phyloP scores from a whole-genome alignment of 2,888 invertebrate species.

The Taphrorychus bicolor region DNA sequence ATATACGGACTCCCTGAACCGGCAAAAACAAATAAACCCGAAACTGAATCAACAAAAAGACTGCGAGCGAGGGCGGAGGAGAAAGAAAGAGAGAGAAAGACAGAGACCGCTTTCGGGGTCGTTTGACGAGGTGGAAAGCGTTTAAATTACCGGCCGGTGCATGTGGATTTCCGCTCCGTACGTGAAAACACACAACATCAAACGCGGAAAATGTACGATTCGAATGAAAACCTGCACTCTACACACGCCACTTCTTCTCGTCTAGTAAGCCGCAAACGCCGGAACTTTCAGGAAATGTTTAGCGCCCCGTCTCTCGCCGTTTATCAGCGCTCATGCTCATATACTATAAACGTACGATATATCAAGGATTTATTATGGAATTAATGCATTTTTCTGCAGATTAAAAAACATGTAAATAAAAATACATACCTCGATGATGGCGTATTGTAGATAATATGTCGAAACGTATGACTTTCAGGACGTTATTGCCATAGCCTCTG shows the following conservation, averaged over 20 bases:
- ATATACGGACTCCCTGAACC: not conserved
- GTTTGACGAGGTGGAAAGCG: conserved; percentile 6
- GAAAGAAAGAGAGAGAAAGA: not conserved
- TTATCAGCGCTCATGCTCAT: not conserved
- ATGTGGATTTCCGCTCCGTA: not conserved
- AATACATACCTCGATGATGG: too few species aligned
- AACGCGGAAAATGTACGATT: conserved; percentile 24
- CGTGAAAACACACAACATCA: not conserved
- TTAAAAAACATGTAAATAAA: too few species aligned
- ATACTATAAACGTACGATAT: too few species aligned
- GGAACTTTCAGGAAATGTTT: not conserved
- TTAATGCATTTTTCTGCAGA: too few species aligned
- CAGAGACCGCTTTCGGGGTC: not conserved
- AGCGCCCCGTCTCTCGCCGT: not conserved
- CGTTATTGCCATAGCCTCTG: too few species aligned
- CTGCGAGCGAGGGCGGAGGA: not conserved
- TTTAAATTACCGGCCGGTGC: conserved; percentile 5
- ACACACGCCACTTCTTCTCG: not conserved
- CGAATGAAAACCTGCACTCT: conserved; percentile 18
- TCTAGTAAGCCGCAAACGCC: not conserved
- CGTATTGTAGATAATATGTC: too few species aligned
- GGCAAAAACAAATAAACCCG: not conserved
- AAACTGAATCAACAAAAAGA: not conserved
- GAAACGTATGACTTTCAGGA: too few species aligned
- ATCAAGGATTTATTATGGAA: too few species aligned